Base-by-base conservation (phyloP, 35 echinoderm and acorn worm species). In the Holothuria glaberrima region DNA sequence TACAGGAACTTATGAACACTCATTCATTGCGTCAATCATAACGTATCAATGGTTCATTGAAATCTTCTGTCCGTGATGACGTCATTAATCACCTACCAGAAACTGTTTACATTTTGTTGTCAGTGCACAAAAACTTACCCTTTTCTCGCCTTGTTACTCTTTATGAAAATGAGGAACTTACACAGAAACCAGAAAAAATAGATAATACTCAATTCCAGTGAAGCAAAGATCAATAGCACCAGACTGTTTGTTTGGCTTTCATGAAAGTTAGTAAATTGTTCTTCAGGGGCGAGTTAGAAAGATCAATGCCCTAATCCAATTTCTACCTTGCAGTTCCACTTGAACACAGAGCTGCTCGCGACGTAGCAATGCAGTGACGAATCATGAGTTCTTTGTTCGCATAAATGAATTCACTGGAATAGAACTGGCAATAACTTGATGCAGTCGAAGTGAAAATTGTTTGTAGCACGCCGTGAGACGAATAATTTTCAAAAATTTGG, bases 271-370 rank as follows among this genome's bases (percentile, higher is more conserved):
- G 20, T 63, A 84, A 63, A 59, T 84, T 84, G 59, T 84, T 59
- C 59, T 84, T 84, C 33, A 62, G 80, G 80, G 74, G 74, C 74
- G 74, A 78, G 19, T 61, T 32, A 61, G 28, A 36, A 29, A 84
- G 80, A 84, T 84, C 80, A 84, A 84, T 84, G 80, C 54, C 80
- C 80, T 84, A 84, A 84, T 84, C 80, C 80, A 84, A 84, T 84
- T 84, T 84, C 52, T 59, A 84, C 52, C 80, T 56, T 30, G 56
- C 80, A 58, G 80, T 84, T 84, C 80, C 80, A 84, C 80, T 84
- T 36, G 80, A 84, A 84, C 80, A 54, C 80, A n/a, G 59, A 84
- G 31, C 54, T 56, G 80, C 21, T 61, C 52, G 59, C 56, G 59
- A 63, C 59, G 80, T 84, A 58, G 34, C 80, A 38, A 63, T 84